These are phyloP conservation scores for Branchellion lobata DNA, from an alignment of 2,888 invertebrate genomes.

Conservation along the genomic window DNA sequence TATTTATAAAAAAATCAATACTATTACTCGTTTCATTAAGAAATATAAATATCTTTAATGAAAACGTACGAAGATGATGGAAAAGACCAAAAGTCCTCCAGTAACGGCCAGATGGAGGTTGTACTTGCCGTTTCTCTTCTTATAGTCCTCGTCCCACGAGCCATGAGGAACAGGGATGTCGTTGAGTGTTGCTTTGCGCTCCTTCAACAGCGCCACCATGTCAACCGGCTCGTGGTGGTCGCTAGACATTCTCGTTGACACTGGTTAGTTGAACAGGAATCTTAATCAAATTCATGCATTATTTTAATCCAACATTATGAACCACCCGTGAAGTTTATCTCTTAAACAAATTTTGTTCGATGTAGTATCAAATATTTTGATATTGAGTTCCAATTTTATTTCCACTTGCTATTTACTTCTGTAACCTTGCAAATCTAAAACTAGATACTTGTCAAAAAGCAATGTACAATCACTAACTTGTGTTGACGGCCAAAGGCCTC, in stretches of 20 bases:
- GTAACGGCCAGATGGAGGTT: constrained; percentile 52
- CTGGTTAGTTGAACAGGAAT: not conserved
- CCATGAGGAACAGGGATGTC: constrained; percentile 54
- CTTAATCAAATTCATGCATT: too few species aligned
- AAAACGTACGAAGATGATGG: constrained; percentile 50
- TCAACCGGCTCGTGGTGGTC: constrained; percentile 27
- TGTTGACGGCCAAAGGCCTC: constrained; percentile 2
- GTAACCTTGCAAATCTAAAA: not conserved
- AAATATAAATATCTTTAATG: not conserved
- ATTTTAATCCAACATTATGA: too few species aligned
- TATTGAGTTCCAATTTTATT: too few species aligned
- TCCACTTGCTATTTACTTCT: too few species aligned
- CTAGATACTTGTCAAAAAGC: not conserved
- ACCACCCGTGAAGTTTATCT: too few species aligned
- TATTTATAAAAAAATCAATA: too few species aligned
- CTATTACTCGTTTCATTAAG: too few species aligned
- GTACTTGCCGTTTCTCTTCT: constrained; percentile 51
- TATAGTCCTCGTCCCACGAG: constrained; percentile 54
- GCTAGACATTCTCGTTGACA: constrained; percentile 11
- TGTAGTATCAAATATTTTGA: too few species aligned
- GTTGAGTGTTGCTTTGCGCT: constrained; percentile 51
- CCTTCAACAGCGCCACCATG: constrained; percentile 4
- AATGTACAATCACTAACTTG: not conserved
- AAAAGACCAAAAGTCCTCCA: constrained; percentile 47
- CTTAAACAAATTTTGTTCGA: too few species aligned